Evolutionary conservation across 2,113 vertebrate genomes (phyloP).

Genomic region (pig (Sus scrofa)): T2T-Sscrofa CM000814.6:138989501-138990000

Average conservation of each 20-base stretch:
- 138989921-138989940: background rate
- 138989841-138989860: background rate
- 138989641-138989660: no score
- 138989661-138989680: no score
- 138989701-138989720: no score
- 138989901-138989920: background rate
- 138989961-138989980: background rate
- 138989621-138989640: accelerated
- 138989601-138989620: background rate
- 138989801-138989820: background rate
- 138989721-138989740: background rate
- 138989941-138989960: background rate
- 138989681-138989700: no score
- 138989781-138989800: background rate
- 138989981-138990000: background rate
- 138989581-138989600: slow-evolving; percentile 14
- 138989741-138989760: accelerated
- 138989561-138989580: slow-evolving; percentile 18
- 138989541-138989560: slow-evolving; percentile 80
- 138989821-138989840: background rate
- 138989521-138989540: slow-evolving; percentile 74
- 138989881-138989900: background rate
- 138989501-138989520: slow-evolving; percentile 78
- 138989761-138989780: background rate
- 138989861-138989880: slow-evolving; percentile 17